A percentile compares a stretch with the other conserved stretches of the same genome.
Conservation (phyloP, 2,888 invertebrate genomes). For the Orthonevra nobilis region DNA sequence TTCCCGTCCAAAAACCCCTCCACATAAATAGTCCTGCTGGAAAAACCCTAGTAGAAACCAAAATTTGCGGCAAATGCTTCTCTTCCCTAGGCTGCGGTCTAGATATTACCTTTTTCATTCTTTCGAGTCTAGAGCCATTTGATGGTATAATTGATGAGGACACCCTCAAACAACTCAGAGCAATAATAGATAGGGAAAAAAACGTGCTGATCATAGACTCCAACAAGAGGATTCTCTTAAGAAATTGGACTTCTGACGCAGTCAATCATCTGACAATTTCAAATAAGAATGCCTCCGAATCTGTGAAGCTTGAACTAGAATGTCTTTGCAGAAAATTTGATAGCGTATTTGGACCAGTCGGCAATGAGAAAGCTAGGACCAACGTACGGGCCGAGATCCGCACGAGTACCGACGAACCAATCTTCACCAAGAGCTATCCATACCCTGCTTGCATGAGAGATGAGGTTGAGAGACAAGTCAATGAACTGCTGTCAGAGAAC, state of each 20-base stretch:
- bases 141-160: slow-evolving; percentile 12
- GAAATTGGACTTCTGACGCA: background rate
- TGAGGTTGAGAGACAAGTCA: slow-evolving; percentile 75
- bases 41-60: background rate
- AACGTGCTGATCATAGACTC: background rate
- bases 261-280: background rate
- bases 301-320: background rate
- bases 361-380: background rate
- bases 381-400: background rate
- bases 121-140: background rate
- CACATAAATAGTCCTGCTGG: slow-evolving; percentile 9
- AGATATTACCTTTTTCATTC: slow-evolving; percentile 2
- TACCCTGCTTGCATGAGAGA: slow-evolving; percentile 75
- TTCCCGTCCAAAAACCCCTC: background rate
- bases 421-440: slow-evolving; percentile 75
- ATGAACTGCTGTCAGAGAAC: slow-evolving; percentile 72
- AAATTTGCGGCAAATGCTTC: slow-evolving; percentile 17
- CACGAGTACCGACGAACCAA: slow-evolving; percentile 64
- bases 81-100: slow-evolving; percentile 1
- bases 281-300: background rate
- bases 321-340: background rate
- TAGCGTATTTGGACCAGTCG: background rate
- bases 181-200: slow-evolving; percentile 1
- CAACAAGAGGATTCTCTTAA: background rate
- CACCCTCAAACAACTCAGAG: background rate